Evolutionary conservation across 2,888 invertebrate genomes (phyloP).

Genomic region (Melanophora roralis): DNA sequence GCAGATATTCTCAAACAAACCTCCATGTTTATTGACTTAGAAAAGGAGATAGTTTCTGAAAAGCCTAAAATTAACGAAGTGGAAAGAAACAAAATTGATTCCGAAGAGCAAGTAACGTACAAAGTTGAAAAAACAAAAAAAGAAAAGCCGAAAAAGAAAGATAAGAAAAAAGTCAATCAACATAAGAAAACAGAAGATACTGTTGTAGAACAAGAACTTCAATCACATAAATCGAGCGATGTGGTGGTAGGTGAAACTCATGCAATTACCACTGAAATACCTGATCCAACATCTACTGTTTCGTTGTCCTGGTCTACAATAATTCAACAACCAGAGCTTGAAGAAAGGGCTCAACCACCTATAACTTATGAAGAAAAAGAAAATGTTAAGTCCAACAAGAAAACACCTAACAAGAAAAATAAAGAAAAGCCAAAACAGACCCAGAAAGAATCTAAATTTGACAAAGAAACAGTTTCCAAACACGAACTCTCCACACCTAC

Average conservation of each 20-base stretch:
- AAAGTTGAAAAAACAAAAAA: conserved; percentile 49
- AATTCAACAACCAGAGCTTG: conserved; percentile 26
- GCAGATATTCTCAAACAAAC: conserved; percentile 52
- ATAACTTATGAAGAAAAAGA: neutral
- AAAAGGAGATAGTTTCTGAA: conserved; percentile 27
- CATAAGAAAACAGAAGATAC: conserved; percentile 28
- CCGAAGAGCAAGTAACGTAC: neutral
- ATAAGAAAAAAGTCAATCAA: conserved; percentile 33
- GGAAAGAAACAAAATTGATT: too few species aligned
- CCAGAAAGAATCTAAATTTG: neutral
- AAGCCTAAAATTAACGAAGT: neutral
- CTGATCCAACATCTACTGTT: neutral
- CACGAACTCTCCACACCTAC: neutral
- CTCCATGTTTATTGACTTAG: conserved; percentile 45
- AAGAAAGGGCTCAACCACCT: neutral
- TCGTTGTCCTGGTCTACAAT: conserved; percentile 66
- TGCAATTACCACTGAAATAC: neutral
- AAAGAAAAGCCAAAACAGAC: conserved; percentile 22
- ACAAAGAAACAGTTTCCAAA: neutral
- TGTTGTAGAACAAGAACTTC: neutral
- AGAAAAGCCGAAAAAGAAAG: conserved; percentile 49
- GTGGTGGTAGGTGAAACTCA: neutral
- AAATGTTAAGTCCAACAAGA: conserved; percentile 18
- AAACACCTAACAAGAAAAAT: conserved; percentile 31
- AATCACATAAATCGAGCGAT: neutral